A percentile compares a stretch with the other conserved stretches of the same genome.
phyloP scores from a whole-genome alignment of 2,888 invertebrate species.

The Lumbricus terrestris region DNA sequence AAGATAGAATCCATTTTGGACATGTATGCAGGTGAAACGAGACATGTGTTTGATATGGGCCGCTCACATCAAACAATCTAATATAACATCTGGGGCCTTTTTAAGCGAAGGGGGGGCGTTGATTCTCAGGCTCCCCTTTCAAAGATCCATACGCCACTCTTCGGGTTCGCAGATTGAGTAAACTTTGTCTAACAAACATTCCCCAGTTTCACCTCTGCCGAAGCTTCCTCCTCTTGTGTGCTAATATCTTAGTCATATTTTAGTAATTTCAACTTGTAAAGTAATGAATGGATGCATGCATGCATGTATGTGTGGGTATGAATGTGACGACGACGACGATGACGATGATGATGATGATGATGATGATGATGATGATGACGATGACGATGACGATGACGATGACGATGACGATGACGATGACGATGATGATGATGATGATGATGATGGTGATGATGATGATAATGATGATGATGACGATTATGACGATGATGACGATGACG shows the following conservation, averaged over 20 bases:
- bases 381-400: too few species aligned
- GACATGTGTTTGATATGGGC: not conserved
- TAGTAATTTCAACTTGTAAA: too few species aligned
- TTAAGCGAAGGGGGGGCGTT: not conserved
- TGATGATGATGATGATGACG: too few species aligned
- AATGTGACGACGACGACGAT: too few species aligned
- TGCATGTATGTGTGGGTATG: too few species aligned
- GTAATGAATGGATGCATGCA: too few species aligned
- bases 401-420: too few species aligned
- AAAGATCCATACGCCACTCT: not conserved
- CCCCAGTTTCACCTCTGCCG: not conserved
- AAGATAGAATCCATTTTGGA: not conserved
- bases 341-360: too few species aligned
- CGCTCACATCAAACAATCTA: not conserved
- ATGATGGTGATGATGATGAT: too few species aligned
- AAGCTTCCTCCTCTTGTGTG: not conserved
- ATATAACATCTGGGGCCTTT: not conserved
- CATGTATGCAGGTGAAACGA: not conserved
- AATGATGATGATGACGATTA: too few species aligned
- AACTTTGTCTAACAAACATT: not conserved
- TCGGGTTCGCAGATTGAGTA: not conserved
- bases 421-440: too few species aligned
- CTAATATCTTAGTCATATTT: not conserved
- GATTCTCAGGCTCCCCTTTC: not conserved
- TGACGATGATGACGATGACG: too few species aligned